Base-by-base conservation (phyloP, 2,888 invertebrate species). In the Herminia tarsipennalis region DNA sequence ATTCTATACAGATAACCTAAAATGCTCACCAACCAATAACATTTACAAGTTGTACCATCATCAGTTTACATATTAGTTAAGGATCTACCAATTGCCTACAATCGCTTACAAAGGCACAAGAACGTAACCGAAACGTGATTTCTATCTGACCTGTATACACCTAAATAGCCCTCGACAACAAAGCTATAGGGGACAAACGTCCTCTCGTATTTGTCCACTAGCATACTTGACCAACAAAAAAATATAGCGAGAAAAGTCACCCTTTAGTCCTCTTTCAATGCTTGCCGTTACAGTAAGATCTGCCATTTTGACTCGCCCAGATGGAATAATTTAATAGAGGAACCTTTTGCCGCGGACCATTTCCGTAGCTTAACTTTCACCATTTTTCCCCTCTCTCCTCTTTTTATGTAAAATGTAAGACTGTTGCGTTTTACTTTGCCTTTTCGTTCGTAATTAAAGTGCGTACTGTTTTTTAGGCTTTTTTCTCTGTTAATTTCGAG, bases 251-350 rank as follows among this genome's bases (percentile, higher is more conserved):
- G 58, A 66, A 72, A 73, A 69, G 14, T 48, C 56, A 68, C 65
- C 70, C 72, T 64, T 72, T 76, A 62, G 66, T 48, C 54, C 66
- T 74, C 76, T 76, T 81, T 78, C 73, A 83, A 73, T 68, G 72
- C 81, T 76, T 68, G 72, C 81, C 75, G 82, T 76, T 77, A 86
- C 86, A 85, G 86, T 84, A 82, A 76, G 64, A 66, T 64, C 72
- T 69, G 70, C 80, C 84, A 84, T 83, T 84, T 83, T 78, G 79
- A 79, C 60, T 70, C 81, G 78, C 45, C 81, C 75, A 82, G 75
- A 80, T 78, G 86, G 85, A 87, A 87, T 86, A 86, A 87, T 87
- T 87, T 86, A 87, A 87, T 86, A 86, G 83, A 85, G 80, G 73
- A 75, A 73, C 72, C 77, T 77, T 81, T 81, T 77, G 67, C 69